Conservation (phyloP, 2,113 vertebrate genomes). For the Chaetops frenatus region DNA sequence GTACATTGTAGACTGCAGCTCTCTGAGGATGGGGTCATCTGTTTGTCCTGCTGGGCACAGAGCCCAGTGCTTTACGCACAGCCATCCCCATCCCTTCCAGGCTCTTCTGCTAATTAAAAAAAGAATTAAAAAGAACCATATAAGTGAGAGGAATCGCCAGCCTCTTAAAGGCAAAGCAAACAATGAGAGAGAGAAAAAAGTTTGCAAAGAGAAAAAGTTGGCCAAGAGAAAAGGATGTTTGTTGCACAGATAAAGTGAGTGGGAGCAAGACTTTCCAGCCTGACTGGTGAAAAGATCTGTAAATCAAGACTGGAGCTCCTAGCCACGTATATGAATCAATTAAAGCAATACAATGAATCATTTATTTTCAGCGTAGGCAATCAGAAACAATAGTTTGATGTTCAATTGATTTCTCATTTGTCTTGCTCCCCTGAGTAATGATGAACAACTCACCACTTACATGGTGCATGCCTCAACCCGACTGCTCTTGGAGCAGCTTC, state of each 20-base stretch:
- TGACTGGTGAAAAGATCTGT: background rate
- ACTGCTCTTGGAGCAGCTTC: background rate
- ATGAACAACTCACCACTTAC: background rate
- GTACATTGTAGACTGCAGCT: background rate
- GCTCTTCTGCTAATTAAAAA: background rate
- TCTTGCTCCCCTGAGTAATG: slow-evolving; percentile 44
- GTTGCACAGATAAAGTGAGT: slow-evolving; percentile 41
- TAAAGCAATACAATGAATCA: slow-evolving; percentile 39
- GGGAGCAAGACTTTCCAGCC: slow-evolving; percentile 49
- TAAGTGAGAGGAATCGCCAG: background rate
- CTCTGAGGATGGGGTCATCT: background rate
- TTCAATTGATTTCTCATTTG: slow-evolving; percentile 63
- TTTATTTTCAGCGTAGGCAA: slow-evolving; percentile 28
- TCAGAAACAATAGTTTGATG: slow-evolving; percentile 42
- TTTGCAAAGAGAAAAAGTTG: too few species aligned
- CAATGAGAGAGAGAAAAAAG: background rate
- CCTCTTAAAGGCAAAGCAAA: slow-evolving; percentile 21
- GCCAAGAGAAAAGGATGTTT: slow-evolving; percentile 33
- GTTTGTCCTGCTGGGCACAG: background rate
- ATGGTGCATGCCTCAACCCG: background rate
- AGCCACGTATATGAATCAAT: slow-evolving; percentile 17
- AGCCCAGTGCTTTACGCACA: background rate
- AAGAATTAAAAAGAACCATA: background rate
- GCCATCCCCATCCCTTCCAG: background rate
- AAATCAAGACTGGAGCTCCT: slow-evolving; percentile 26